phyloP scores from a whole-genome alignment of 2,113 vertebrate genomes.

The Nesospiza acunhae region DNA sequence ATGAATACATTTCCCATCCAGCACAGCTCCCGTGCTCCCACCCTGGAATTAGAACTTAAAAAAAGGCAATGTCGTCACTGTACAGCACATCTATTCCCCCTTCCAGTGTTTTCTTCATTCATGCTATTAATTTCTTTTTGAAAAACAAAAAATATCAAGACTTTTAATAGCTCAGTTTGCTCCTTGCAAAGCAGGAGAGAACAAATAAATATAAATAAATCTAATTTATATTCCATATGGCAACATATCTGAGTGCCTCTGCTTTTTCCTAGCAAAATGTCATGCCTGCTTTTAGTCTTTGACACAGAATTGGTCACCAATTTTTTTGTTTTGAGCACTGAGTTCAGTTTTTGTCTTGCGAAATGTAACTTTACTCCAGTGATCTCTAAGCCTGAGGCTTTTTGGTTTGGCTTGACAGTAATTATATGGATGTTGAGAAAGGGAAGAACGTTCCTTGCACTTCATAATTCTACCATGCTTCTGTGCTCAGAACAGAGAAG shows the following conservation, averaged over 20 bases:
- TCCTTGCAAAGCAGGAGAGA: neutral
- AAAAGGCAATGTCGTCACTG: neutral
- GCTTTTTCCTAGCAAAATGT: slow-evolving; percentile 59
- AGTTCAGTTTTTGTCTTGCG: slow-evolving; percentile 74
- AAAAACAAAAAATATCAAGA: slow-evolving; percentile 12
- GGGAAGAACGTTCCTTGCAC: slow-evolving; percentile 60
- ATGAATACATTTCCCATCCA: slow-evolving; percentile 21
- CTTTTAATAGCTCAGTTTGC: neutral
- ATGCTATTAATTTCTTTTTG: slow-evolving; percentile 24
- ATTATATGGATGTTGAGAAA: slow-evolving; percentile 73
- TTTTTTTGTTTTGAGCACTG: slow-evolving; percentile 66
- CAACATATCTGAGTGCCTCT: slow-evolving; percentile 1
- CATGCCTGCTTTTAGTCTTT: slow-evolving; percentile 62
- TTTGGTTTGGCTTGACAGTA: slow-evolving; percentile 76
- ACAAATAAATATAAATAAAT: slow-evolving; percentile 31
- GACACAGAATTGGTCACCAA: slow-evolving; percentile 70
- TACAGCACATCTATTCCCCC: neutral
- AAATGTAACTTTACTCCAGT: slow-evolving; percentile 76
- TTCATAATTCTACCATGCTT: slow-evolving; percentile 63
- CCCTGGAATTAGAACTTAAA: slow-evolving; percentile 31
- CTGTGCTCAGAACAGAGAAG: slow-evolving; percentile 63
- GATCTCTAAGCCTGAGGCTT: slow-evolving; percentile 74
- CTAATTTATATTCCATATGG: neutral
- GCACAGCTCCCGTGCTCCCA: neutral
- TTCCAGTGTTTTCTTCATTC: neutral